Conservation (phyloP, 2,888 invertebrate species). For the Sinhomidia bicolor region DNA sequence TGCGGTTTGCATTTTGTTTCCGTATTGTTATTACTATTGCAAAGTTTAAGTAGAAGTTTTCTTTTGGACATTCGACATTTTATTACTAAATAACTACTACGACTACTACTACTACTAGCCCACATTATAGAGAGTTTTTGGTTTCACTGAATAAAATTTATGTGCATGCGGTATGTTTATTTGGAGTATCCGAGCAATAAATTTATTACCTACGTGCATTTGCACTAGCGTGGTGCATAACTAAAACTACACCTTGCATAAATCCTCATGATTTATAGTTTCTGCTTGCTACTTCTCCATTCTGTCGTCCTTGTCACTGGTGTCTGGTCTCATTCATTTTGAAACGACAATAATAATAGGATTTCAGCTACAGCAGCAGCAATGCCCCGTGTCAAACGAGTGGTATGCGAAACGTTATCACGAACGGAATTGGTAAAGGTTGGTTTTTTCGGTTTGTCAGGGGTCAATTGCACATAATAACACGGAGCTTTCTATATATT, state of each 20-base stretch:
- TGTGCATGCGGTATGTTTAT: no score
- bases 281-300: background rate
- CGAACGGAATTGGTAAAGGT: conserved; percentile 41
- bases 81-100: no score
- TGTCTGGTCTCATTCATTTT: background rate
- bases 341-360: conserved; percentile 17
- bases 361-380: conserved; percentile 23
- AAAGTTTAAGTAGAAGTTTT: no score
- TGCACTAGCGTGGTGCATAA: conserved; percentile 4
- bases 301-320: conserved; percentile 11
- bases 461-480: background rate
- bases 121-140: no score
- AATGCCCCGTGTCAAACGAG: conserved; percentile 38
- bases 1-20: no score
- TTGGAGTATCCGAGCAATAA: background rate
- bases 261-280: background rate
- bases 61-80: no score
- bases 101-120: no score
- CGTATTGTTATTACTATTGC: no score
- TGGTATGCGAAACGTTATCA: conserved; percentile 43
- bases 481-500: no score
- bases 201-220: background rate
- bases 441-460: conserved; percentile 14
- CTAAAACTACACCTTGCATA: background rate
- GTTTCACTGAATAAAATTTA: no score